These are phyloP conservation scores for Tinea trinotella DNA, from an alignment of 2,888 invertebrate genomes.

Conservation along the genomic window DNA sequence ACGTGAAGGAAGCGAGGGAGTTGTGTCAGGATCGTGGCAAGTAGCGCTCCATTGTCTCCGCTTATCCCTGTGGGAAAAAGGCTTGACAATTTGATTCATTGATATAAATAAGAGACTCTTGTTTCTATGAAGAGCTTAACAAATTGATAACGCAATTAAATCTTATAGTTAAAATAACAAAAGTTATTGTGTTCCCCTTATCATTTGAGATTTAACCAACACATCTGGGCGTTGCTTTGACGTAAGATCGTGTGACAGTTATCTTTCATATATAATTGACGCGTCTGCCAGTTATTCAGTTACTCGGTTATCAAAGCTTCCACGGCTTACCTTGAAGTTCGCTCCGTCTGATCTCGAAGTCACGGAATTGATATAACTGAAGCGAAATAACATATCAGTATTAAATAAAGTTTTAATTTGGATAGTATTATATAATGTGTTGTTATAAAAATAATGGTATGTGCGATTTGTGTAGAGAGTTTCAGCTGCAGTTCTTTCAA, in stretches of 20 bases:
- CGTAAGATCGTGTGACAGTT: constrained; percentile 64
- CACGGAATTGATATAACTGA: constrained; percentile 5
- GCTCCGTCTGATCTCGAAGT: constrained; percentile 21
- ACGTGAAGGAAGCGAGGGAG: too few species aligned
- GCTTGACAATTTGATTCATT: too few species aligned
- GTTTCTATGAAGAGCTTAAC: neutral
- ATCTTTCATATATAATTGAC: constrained; percentile 64
- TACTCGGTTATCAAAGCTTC: constrained; percentile 64
- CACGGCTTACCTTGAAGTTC: constrained; percentile 22
- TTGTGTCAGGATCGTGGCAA: too few species aligned
- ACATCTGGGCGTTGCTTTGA: constrained; percentile 68
- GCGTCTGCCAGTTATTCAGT: constrained; percentile 60
- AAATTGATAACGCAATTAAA: constrained; percentile 19
- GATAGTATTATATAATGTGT: constrained; percentile 44
- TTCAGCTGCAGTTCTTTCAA: constrained; percentile 44
- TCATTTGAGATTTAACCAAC: constrained; percentile 56
- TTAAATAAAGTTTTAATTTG: constrained; percentile 18
- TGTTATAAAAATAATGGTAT: constrained; percentile 60
- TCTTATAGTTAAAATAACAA: constrained; percentile 37
- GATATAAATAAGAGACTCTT: too few species aligned
- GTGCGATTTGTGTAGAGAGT: constrained; percentile 62
- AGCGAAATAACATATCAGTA: constrained; percentile 12
- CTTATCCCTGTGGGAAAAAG: too few species aligned
- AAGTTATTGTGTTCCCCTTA: constrained; percentile 51
- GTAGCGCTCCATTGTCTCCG: too few species aligned